Base-by-base conservation (phyloP, 2,888 invertebrate species). In the Didymodactylos carnosus region DNA sequence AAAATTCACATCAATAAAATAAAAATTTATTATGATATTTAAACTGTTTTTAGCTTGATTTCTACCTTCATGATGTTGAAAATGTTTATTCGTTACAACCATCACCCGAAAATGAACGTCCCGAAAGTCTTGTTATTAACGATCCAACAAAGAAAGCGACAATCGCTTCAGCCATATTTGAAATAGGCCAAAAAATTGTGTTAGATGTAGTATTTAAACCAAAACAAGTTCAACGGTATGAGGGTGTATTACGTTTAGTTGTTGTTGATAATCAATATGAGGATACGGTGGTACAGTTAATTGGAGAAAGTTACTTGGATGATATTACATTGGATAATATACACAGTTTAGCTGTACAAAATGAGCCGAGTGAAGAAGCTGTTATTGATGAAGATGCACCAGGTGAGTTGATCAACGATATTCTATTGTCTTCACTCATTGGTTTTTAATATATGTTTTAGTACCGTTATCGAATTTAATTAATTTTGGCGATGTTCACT, bases 241-340 rank as follows among this genome's bases (percentile, higher is more conserved):
- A 80, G 76, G 83, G 78, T 16, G 79, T 80, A 70, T 78, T 87
- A 51, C 83, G 83, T 41, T 77, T 87, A 35, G 82, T 83, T 46
- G 84, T 86, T 6, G 80, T 84, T 16, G 84, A 86, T 78, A 88
- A 88, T 81, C 87, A 87, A 69, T 87, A 86, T 77, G 87, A 87
- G 77, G 84, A 84, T 75, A 80, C 84, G n/a, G 81, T 81, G 40
- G 79, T 87, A n/a, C 80, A 83, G 23, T 76, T 85, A 76, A 81
- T 82, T 3, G 86, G 84, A 0, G 84, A 86, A 76, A 84, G 85
- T 29, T 87, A 84, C 77, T 78, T 79, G 62, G 85, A 85, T 78
- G 82, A 84, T 72, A 80, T 87, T 51, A 82, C 85, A 3, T 76
- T 87, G 13, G 84, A 85, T 70, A 81, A 82, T 77, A 81, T 87